These are phyloP conservation scores for Trissoscelio sp. DNA, from an alignment of 2,888 invertebrate genomes.

Conservation along the genomic window DNA sequence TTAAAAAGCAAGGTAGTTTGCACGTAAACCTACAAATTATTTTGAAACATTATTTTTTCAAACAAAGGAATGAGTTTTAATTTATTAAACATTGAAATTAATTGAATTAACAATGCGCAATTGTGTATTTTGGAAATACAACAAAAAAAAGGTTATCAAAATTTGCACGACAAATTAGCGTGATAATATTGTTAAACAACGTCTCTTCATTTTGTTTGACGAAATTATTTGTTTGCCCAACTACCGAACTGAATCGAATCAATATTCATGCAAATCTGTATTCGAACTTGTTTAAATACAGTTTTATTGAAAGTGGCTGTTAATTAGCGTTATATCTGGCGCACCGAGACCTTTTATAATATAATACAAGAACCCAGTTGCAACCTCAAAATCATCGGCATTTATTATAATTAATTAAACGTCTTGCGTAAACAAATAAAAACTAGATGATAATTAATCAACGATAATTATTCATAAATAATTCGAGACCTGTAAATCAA, in stretches of 20 bases:
- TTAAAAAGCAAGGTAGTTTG: not conserved
- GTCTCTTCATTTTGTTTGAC: not conserved
- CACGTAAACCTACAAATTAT: too few species aligned
- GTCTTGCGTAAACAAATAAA: slow-evolving; percentile 35
- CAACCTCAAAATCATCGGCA: slow-evolving; percentile 11
- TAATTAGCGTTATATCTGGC: slow-evolving; percentile 13
- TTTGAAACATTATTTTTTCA: too few species aligned
- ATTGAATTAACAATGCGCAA: too few species aligned
- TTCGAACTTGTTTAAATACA: slow-evolving; percentile 15
- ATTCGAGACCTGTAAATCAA: slow-evolving; percentile 38
- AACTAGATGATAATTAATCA: slow-evolving; percentile 40
- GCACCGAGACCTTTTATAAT: slow-evolving; percentile 8
- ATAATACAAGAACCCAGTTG: not conserved
- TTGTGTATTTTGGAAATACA: too few species aligned
- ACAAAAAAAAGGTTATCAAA: not conserved
- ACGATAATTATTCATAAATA: slow-evolving; percentile 47
- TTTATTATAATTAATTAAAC: slow-evolving; percentile 36
- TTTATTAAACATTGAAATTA: too few species aligned
- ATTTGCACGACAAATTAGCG: not conserved
- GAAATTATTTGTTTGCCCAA: not conserved
- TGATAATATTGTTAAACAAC: too few species aligned
- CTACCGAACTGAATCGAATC: not conserved
- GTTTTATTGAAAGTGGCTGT: slow-evolving; percentile 3
- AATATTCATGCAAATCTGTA: slow-evolving; percentile 23
- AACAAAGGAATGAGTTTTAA: too few species aligned